A percentile compares a stretch with the other conserved stretches of the same genome.
phyloP scores from a whole-genome alignment of 2,888 invertebrate species.

The Tortricodes alternella region DNA sequence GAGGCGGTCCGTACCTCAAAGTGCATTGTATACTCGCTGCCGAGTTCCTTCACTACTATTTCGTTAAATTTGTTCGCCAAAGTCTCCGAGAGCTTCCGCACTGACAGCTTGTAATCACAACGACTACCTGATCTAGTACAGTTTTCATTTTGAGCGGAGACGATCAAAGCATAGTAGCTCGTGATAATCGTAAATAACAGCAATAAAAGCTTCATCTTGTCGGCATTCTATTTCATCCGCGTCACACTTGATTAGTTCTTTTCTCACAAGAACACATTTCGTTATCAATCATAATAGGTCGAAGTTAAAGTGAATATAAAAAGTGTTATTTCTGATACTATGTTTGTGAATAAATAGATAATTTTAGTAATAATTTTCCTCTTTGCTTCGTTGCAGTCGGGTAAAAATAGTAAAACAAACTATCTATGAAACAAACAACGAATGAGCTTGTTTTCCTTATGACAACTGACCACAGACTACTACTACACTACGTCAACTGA shows the following conservation, averaged over 20 bases:
- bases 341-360: constrained; percentile 10
- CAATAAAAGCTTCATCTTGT: constrained; percentile 71
- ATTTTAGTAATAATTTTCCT: constrained; percentile 24
- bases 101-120: constrained; percentile 66
- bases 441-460: constrained; percentile 26
- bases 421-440: constrained; percentile 28
- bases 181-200: constrained; percentile 61
- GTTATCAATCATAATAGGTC: constrained; percentile 5
- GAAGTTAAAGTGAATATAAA: constrained; percentile 5
- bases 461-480: no score
- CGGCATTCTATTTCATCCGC: constrained; percentile 58
- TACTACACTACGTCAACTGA: no score
- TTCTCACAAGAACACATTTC: constrained; percentile 23
- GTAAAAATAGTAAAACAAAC: no score
- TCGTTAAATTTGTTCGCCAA: constrained; percentile 66
- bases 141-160: constrained; percentile 63
- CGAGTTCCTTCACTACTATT: constrained; percentile 68
- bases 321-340: constrained; percentile 12
- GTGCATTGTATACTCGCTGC: constrained; percentile 68
- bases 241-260: constrained; percentile 37
- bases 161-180: constrained; percentile 48
- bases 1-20: constrained; percentile 62
- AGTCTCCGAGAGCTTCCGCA: constrained; percentile 61
- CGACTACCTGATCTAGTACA: constrained; percentile 63
- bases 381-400: no score